Evolutionary conservation across 2,888 invertebrate genomes (phyloP), one percentile per base, ranked within the genome.

Genomic region (Ichneumon xanthorius): DNA sequence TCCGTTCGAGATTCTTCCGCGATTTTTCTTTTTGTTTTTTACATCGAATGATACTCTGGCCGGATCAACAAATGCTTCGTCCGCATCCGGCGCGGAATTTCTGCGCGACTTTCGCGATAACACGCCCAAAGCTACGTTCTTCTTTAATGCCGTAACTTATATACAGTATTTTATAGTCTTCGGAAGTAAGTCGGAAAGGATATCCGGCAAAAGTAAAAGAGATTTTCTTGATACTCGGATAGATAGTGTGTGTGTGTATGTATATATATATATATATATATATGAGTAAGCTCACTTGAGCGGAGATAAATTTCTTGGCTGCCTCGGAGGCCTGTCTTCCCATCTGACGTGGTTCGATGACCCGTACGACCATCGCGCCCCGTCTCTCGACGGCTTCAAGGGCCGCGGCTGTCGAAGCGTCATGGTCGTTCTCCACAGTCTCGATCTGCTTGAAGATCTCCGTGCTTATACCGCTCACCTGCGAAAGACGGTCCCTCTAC

Each of bases 391-490:
- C 98, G 93, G 97, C 97, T 95, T 98, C 98, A 95, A 98, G 95
- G 89, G 98, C 98, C 91, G 98, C 98, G 88, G 98, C 98, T 89
- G 98, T 98, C 91, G 98, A 97, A 89, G 98, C 97, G 94, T 98
- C 98, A 95, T 98, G 98, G 95, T 98, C 98, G 95, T 98, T 98
- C 95, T 98, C 98, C 91, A 98, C 97, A 93, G 98, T 97, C 95
- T 99, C 98, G 96, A 99, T 98, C 96, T 98, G 98, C 92, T 98
- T 97, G 96, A 98, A 99, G 95, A 98, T 98, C 95, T 98, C 98
- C 94, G 97, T 98, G 94, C 98, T 98, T 93, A 98, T 98, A 93
- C 98, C 98, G 94, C 98, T 98, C 94, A 98, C 98, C 97, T 97
- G 95, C 75, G 94, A 94, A 88, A 90, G 88, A 89, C 90, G 87